These are phyloP conservation scores for Thripadectes ignobilis DNA, from an alignment of 2,797 vertebrate genomes.

Conservation along the genomic window DNA sequence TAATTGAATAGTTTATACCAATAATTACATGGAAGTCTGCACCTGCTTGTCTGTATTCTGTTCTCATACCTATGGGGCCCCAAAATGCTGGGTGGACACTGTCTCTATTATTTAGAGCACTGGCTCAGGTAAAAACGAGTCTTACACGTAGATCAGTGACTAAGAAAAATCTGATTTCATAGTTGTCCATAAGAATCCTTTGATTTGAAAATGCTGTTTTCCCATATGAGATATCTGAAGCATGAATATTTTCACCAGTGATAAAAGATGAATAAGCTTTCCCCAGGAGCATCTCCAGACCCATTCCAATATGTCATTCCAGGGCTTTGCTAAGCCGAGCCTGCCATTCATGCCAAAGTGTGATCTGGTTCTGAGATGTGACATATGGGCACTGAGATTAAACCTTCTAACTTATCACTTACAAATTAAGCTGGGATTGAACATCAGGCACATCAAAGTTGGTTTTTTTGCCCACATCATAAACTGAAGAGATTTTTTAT, in stretches of 20 bases:
- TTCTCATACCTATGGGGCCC: background rate
- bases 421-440: constrained; percentile 1
- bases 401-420: background rate
- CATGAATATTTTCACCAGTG: constrained; percentile 15
- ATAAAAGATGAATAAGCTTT: constrained; percentile 28
- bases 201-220: background rate
- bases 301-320: background rate
- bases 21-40: background rate
- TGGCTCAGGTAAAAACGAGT: background rate
- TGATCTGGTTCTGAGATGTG: constrained; percentile 38
- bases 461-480: background rate
- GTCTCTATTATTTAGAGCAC: background rate
- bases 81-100: background rate
- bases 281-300: constrained; percentile 6
- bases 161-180: constrained; percentile 6
- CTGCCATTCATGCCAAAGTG: background rate
- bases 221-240: background rate
- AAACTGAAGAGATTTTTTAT: background rate
- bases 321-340: background rate
- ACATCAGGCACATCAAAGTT: background rate
- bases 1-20: background rate
- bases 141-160: background rate
- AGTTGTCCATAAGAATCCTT: background rate
- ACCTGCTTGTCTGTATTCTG: background rate
- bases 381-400: constrained; percentile 41